Percentiles rank a stretch among this genome's conserved stretches.
Evolutionary conservation across 2,113 vertebrate species (phyloP).

Genomic region (Coregonus clupeaformis): DNA sequence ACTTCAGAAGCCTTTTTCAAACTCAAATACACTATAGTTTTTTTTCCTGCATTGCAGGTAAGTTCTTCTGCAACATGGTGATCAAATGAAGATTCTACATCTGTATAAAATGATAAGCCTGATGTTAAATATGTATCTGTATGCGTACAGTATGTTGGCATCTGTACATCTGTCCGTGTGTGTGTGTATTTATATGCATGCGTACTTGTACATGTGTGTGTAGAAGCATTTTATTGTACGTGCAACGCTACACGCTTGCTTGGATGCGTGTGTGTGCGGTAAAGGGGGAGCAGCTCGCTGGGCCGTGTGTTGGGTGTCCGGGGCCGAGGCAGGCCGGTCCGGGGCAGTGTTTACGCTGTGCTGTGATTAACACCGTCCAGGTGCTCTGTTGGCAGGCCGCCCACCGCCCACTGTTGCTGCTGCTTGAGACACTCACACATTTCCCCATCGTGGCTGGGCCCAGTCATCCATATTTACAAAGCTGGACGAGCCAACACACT

Average conservation of each 20-base stretch:
- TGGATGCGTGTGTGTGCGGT: slow-evolving; percentile 14
- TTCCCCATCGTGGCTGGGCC: slow-evolving; percentile 67
- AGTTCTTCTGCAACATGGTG: no score
- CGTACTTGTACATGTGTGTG: background rate
- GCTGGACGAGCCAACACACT: slow-evolving; percentile 64
- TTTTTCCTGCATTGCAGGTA: no score
- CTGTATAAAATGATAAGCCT: no score
- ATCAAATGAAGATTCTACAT: no score
- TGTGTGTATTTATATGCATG: slow-evolving; percentile 10
- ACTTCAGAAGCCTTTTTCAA: no score
- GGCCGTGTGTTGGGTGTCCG: background rate
- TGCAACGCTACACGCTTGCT: background rate
- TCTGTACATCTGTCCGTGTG: background rate
- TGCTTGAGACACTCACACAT: slow-evolving; percentile 73
- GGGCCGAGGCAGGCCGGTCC: slow-evolving; percentile 45
- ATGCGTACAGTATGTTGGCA: no score
- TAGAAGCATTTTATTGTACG: background rate
- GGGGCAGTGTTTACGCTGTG: slow-evolving; percentile 84
- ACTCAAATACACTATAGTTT: no score
- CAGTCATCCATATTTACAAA: slow-evolving; percentile 74
- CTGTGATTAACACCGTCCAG: slow-evolving; percentile 94
- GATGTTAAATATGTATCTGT: no score
- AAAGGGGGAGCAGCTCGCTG: background rate
- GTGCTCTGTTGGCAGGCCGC: slow-evolving; percentile 82
- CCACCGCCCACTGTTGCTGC: slow-evolving; percentile 26